Conservation (phyloP, 2,113 vertebrate species). For the Tiliqua scincoides region DNA sequence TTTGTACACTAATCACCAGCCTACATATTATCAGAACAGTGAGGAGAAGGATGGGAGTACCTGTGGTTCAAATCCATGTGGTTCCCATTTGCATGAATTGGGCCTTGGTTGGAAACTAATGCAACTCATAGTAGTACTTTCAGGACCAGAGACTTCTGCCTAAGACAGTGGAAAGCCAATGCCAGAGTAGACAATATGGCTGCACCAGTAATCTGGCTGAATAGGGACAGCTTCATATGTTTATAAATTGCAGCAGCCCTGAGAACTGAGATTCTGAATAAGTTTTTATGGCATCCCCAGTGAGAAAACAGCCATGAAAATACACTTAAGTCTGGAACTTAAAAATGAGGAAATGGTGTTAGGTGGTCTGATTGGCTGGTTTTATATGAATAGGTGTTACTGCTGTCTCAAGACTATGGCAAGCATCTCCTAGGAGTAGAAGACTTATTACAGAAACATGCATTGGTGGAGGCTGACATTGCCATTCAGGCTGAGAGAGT, state of each 20-base stretch:
- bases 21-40: too few species aligned
- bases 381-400: conserved; percentile 81
- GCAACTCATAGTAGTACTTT: too few species aligned
- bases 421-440: conserved; percentile 95
- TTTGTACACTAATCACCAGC: too few species aligned
- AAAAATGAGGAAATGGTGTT: background rate
- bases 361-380: background rate
- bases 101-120: too few species aligned
- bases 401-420: conserved; percentile 95
- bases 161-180: too few species aligned
- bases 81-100: too few species aligned
- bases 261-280: too few species aligned
- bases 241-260: background rate
- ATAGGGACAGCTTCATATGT: background rate
- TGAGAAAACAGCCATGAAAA: background rate
- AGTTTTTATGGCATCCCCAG: background rate
- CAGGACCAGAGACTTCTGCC: too few species aligned
- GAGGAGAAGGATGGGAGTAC: too few species aligned
- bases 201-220: too few species aligned
- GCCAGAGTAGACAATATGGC: too few species aligned
- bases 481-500: conserved; percentile 93
- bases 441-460: conserved; percentile 93
- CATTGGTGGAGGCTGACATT: conserved; percentile 94
- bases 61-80: too few species aligned
- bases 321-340: background rate